Evolutionary conservation across 2,113 vertebrate genomes (phyloP).

Genomic region (Anhinga rufa): DNA sequence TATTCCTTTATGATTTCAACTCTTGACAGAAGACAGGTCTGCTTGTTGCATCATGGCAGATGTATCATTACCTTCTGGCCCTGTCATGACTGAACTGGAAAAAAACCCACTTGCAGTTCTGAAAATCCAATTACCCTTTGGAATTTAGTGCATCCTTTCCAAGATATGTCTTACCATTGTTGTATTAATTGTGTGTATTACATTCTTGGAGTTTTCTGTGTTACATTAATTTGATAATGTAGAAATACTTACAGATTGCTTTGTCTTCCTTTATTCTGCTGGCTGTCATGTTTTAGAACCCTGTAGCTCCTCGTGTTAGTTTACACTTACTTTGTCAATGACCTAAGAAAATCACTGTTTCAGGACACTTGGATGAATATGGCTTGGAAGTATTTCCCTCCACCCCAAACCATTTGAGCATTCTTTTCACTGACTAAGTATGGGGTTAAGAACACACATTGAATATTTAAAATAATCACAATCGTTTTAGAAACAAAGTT

Average conservation of each 20-base stretch:
- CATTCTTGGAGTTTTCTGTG: background rate
- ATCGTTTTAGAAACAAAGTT: conserved; percentile 13
- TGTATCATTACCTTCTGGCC: conserved; percentile 95
- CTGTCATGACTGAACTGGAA: conserved; percentile 84
- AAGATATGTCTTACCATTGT: background rate
- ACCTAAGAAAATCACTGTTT: conserved; percentile 45
- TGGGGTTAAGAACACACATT: background rate
- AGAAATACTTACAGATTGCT: conserved; percentile 16
- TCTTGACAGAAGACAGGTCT: conserved; percentile 94
- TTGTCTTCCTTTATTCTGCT: background rate
- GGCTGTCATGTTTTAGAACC: background rate
- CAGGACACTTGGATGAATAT: background rate
- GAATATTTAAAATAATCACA: conserved; percentile 23
- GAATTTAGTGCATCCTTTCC: conserved; percentile 57
- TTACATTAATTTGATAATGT: background rate
- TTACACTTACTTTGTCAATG: conserved; percentile 31
- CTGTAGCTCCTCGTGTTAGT: conserved; percentile 16
- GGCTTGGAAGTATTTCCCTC: background rate
- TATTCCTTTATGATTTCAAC: conserved; percentile 95
- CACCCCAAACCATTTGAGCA: background rate
- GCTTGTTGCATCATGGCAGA: conserved; percentile 93
- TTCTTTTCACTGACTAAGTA: background rate
- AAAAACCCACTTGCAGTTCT: conserved; percentile 47
- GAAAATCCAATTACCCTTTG: conserved; percentile 70
- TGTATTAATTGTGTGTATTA: conserved; percentile 11